Base-by-base conservation (phyloP, 2,888 invertebrate species). In the Stenotaenia linearis region DNA sequence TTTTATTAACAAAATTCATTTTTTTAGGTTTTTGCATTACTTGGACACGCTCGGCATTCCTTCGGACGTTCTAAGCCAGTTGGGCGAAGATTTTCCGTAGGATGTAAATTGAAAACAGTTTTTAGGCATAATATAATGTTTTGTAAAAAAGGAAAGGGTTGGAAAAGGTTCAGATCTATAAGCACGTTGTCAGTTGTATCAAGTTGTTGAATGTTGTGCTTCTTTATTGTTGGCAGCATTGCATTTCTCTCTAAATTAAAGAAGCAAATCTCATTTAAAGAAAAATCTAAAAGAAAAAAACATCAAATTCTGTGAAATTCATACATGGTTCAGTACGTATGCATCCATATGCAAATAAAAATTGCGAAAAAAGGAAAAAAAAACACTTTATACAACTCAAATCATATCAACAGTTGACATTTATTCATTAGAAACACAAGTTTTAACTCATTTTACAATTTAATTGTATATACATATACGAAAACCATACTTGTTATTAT, bases 161-260 rank as follows among this genome's bases (percentile, higher is more conserved):
- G 18, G 21, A 56, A 56, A 23, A n/a, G 56, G 23, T 56, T 40
- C 15, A 40, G 56, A 56, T 12, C 56, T 56, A 12, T 56, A 56
- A 56, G 56, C 56, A 56, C 56, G 56, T 56, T 56, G 56, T 56
- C 56, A 56, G 56, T 56, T 56, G 56, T 56, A 56, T 56, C 23
- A 56, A 56, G 56, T 56, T 56, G 23, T 56, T 56, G 56, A 56
- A 56, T 56, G 56, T 56, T 56, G 56, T 56, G 56, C 40, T 40
- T 40, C 40, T 40, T 40, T 40, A 56, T 56, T 6, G 56, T 56
- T 23, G 56, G 21, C 40, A 40, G 40, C 40, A 40, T 40, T 10
- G 40, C 40, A 40, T 40, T 15, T 40, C 1, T 12, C 40, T 40
- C 40, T 40, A 40, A 40, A 40, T 40, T 40, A 10, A 3, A n/a